Conservation (phyloP, 2,888 invertebrate species). For the Cephus pygmeus region DNA sequence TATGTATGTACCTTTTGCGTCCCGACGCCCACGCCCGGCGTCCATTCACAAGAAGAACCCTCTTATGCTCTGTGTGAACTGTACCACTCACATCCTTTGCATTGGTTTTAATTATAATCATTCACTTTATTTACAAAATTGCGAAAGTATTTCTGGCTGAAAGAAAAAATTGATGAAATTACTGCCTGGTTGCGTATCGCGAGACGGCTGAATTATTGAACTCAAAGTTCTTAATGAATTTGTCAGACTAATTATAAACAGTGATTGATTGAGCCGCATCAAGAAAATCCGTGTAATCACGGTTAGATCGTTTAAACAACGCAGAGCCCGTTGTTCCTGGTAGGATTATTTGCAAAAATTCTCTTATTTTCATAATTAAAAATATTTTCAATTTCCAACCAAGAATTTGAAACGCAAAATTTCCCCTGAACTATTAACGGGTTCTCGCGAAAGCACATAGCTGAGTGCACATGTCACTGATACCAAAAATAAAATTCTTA, state of each 20-base stretch:
- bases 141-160: background rate
- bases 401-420: background rate
- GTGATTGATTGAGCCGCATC: background rate
- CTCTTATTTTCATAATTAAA: background rate
- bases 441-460: background rate
- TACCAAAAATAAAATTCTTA: background rate
- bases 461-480: background rate
- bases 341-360: no score
- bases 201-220: background rate
- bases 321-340: no score
- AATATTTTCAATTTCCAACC: background rate
- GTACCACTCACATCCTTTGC: conserved; percentile 55
- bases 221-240: background rate
- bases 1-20: conserved; percentile 15
- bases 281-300: background rate
- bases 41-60: conserved; percentile 45
- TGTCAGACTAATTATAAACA: background rate
- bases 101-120: conserved; percentile 53
- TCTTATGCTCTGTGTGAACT: conserved; percentile 49
- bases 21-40: conserved; percentile 33
- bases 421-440: background rate
- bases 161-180: background rate
- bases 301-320: background rate
- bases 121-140: conserved; percentile 50
- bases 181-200: background rate